phyloP scores from a whole-genome alignment of 2,888 invertebrate genomes.

The Zygogramma bicolorata region DNA sequence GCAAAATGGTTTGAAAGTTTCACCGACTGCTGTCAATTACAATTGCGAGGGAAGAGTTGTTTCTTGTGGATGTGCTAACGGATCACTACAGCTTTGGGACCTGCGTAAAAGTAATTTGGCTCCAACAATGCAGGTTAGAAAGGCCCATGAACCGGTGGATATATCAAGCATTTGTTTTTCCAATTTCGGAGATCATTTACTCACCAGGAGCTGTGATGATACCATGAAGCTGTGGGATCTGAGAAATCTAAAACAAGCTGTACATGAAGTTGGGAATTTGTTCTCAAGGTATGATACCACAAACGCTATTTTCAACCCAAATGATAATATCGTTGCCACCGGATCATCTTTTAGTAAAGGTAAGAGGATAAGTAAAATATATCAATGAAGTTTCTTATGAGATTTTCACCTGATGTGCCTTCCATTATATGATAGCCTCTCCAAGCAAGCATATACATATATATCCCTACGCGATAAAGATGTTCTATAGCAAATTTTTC shows the following conservation, averaged over 20 bases:
- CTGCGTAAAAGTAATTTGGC: conserved; percentile 92
- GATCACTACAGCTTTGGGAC: conserved; percentile 98
- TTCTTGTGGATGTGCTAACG: conserved; percentile 93
- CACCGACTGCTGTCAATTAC: conserved; percentile 81
- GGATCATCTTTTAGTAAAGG: conserved; percentile 84
- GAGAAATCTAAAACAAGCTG: conserved; percentile 82
- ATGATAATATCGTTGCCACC: conserved; percentile 89
- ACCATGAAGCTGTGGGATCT: conserved; percentile 96
- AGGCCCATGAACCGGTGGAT: conserved; percentile 86
- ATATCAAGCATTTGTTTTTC: conserved; percentile 90
- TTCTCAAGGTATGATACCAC: conserved; percentile 89
- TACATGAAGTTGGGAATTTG: conserved; percentile 77
- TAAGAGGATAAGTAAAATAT: no score
- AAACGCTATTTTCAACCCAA: conserved; percentile 90
- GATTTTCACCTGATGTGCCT: no score
- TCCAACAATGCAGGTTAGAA: conserved; percentile 81
- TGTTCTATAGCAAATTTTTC: no score
- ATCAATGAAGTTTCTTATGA: no score
- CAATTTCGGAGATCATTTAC: conserved; percentile 83
- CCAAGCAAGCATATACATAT: not conserved
- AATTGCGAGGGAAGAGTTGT: conserved; percentile 82
- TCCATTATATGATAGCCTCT: no score
- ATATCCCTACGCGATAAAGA: not conserved
- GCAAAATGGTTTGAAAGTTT: conserved; percentile 86
- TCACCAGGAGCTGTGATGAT: conserved; percentile 90